Evolutionary conservation across 2,888 invertebrate species (phyloP).

Genomic region (Lasiommata megera): DNA sequence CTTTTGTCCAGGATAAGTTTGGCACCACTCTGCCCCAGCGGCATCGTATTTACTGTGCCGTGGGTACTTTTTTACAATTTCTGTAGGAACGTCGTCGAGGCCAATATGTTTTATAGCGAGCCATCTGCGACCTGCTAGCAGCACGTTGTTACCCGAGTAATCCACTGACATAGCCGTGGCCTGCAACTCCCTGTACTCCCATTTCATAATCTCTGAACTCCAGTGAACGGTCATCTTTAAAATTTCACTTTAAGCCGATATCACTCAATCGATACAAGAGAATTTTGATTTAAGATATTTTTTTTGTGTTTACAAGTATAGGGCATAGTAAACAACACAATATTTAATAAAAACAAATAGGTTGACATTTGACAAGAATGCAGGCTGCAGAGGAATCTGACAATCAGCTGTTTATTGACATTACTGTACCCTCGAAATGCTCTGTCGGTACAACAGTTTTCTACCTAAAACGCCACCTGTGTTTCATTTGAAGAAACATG

Average conservation of each 20-base stretch:
- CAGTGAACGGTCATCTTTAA: constrained; percentile 69
- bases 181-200: constrained; percentile 92
- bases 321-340: neutral
- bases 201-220: constrained; percentile 77
- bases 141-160: constrained; percentile 90
- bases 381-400: too few relatives aligned
- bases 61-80: constrained; percentile 88
- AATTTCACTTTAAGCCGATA: constrained; percentile 7
- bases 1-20: constrained; percentile 87
- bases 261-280: neutral
- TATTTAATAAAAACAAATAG: neutral
- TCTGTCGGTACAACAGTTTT: too few relatives aligned
- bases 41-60: constrained; percentile 97
- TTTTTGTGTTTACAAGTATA: too few relatives aligned
- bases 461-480: too few relatives aligned
- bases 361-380: too few relatives aligned
- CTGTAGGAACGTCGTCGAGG: constrained; percentile 84
- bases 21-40: constrained; percentile 96
- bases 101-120: constrained; percentile 88
- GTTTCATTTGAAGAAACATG: too few relatives aligned
- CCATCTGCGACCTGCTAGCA: constrained; percentile 91
- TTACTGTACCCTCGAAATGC: too few relatives aligned
- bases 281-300: too few relatives aligned
- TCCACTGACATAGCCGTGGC: constrained; percentile 97
- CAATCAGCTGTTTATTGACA: too few relatives aligned